Evolutionary conservation across 2,888 invertebrate genomes (phyloP), one percentile per base, ranked within the genome.

Genomic region (Drosophila atroscutellata): DNA sequence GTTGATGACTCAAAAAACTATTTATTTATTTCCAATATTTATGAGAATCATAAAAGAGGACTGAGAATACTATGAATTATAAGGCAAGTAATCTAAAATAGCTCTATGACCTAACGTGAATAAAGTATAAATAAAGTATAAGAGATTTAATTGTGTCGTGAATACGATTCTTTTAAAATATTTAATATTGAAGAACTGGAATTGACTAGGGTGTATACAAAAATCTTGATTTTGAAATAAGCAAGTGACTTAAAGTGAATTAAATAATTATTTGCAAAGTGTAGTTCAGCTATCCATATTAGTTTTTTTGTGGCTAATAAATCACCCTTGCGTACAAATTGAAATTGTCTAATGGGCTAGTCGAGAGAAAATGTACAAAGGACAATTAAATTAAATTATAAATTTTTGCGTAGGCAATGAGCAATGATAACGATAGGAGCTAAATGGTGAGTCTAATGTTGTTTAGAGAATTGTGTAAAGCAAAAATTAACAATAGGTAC

Each of bases 401-500:
- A 61, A 61, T 18, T 26, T 68, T 63, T 56, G 63, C 51, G 54
- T 42, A 58, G 34, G 57, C 63, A 45, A 68, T 70, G 70, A 64
- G 34, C 54, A 70, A 79, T 69, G 60, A 69, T 61, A 77, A 60
- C 42, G 32, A 55, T 58, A 70, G 39, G 28, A 52, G 51, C 36
- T 69, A 69, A 72, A 66, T 77, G 62, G 55, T 83, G 69, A 80
- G 65, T 75, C 64, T 62, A 74, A 66, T 56, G 32, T 80, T 54
- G 59, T 32, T 32, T 32, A 32, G 32, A 59, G 26, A 62, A 64
- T 68, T 52, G 58, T 55, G 76, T 67, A 63, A 80, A 86, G 86
- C 86, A 83, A 80, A 52, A 77, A 72, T 80, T 26, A 83, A 89
- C 81, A 84, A 63, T 69, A 74, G 58, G 42, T 72, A 56, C 26